phyloP scores from a whole-genome alignment of 1,140 invertebrate species.

The Leptinotarsa lineolata region DNA sequence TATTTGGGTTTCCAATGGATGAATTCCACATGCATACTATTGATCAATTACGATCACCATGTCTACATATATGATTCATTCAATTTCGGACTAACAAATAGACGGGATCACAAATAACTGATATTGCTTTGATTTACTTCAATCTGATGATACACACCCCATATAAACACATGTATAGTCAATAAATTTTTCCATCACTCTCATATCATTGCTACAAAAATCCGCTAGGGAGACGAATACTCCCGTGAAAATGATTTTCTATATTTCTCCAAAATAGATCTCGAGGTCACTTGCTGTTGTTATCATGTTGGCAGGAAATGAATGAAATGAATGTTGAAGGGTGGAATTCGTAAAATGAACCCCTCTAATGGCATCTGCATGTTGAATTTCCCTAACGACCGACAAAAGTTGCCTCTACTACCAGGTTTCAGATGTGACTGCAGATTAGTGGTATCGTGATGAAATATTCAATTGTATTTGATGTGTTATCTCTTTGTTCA shows the following conservation, averaged over 20 bases:
- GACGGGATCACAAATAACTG: too few species aligned
- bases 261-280: neutral
- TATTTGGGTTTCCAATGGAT: too few species aligned
- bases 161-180: neutral
- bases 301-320: conserved; percentile 2
- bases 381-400: conserved; percentile 6
- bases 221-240: neutral
- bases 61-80: too few species aligned
- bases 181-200: neutral
- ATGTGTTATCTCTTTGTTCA: too few species aligned
- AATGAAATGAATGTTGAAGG: conserved; percentile 15
- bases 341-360: neutral
- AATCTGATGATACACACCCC: too few species aligned
- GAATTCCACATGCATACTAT: too few species aligned
- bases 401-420: neutral
- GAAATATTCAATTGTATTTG: too few species aligned
- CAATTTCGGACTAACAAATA: too few species aligned
- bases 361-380: conserved; percentile 20
- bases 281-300: neutral
- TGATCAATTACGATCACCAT: too few species aligned
- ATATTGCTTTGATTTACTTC: too few species aligned
- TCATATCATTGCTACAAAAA: neutral
- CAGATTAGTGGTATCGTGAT: too few species aligned
- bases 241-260: neutral
- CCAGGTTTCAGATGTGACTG: neutral